These are phyloP conservation scores for Struthidea cinerea DNA, from an alignment of 2,113 vertebrate genomes.

Conservation along the genomic window DNA sequence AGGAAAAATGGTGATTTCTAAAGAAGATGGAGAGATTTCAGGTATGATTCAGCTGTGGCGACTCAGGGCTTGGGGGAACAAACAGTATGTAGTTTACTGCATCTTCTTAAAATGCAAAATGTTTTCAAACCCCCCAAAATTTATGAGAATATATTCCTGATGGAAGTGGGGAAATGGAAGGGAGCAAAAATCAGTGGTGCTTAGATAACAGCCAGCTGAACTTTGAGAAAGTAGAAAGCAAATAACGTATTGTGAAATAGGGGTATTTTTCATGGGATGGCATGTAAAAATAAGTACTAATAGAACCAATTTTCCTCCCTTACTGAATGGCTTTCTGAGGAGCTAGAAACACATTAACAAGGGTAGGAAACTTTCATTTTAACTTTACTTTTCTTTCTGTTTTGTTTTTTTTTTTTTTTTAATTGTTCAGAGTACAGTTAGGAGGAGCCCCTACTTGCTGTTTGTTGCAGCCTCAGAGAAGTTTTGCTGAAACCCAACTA, in stretches of 20 bases:
- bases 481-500: conserved; percentile 62
- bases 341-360: neutral
- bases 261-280: neutral
- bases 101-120: neutral
- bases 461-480: conserved; percentile 43
- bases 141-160: neutral
- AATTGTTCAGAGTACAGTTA: neutral
- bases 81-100: neutral
- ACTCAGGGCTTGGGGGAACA: neutral
- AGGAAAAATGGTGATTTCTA: neutral
- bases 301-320: neutral
- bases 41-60: neutral
- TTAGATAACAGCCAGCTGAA: neutral
- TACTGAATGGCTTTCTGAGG: neutral
- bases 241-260: neutral
- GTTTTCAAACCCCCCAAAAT: neutral
- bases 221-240: neutral
- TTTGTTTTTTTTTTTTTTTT: neutral
- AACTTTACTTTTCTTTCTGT: neutral
- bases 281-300: neutral
- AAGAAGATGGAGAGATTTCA: neutral
- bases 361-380: neutral
- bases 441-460: neutral
- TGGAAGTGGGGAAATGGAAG: neutral
- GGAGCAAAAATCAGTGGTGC: neutral